Evolutionary conservation across 2,888 invertebrate species (phyloP), one percentile per base, ranked within the genome.

Genomic region (Trisateles emortualis): DNA sequence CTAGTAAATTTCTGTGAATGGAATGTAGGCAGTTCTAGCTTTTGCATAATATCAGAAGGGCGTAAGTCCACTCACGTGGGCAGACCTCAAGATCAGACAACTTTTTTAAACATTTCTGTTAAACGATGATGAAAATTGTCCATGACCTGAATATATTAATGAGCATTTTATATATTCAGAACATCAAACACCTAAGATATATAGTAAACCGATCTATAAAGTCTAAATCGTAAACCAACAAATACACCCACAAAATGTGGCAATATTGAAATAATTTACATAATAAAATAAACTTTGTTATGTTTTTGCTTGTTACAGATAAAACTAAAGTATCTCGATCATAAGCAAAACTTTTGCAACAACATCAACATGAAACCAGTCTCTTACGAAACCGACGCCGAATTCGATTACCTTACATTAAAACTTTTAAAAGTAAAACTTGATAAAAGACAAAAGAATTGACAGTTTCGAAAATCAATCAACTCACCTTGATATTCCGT

Each of bases 401-500:
- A 53, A 52, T 54, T 58, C 45, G 41, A 52, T 57, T 41, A 14
- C 40, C 43, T 14, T 26, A 6, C 4, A 30, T 42, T 47, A 16
- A 33, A 42, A 38, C 47, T 32, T 30, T 40, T 42, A 22, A 45
- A 69, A 29, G 29, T 43, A 46, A 44, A 14, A 4, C 29, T 14
- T 52, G 30, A 38, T 26, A 24, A 64, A 72, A 74, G 71, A 74
- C 69, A 67, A 70, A 68, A 74, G 70, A 65, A 53, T 51, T 32
- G 24, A 47, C n/a, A 22, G 55, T 69, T 77, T 78, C 64, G 59
- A 67, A 74, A 81, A 81, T 80, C 76, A 75, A 80, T 82, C 72
- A 64, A 49, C 87, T 88, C 78, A 90, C 90, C 90, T 91, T 84
- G 83, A 77, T 80, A 79, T 77, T 81, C 77, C 76, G 78, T 79